Percentiles rank a stretch among this genome's conserved stretches.
phyloP scores from a whole-genome alignment of 2,113 vertebrate species.

The Lota lota region DNA sequence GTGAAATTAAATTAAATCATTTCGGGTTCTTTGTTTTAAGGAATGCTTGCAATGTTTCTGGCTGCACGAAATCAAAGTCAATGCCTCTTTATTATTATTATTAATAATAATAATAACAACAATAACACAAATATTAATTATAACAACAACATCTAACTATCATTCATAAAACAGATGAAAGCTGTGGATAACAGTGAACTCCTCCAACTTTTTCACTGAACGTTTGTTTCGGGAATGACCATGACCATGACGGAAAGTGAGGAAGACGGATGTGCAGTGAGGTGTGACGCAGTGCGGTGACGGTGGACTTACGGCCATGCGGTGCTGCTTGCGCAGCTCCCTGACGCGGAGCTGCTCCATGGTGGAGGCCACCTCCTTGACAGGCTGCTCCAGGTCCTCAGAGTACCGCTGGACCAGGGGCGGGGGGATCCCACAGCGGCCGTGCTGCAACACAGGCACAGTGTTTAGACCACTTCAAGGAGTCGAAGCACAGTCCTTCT shows the following conservation, averaged over 20 bases:
- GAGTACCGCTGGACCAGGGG: slow-evolving; percentile 90
- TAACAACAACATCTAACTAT: no score
- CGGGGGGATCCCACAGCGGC: slow-evolving; percentile 92
- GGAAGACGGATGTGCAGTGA: no score
- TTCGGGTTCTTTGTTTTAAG: no score
- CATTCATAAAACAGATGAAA: no score
- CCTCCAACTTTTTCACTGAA: no score
- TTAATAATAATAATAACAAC: neutral
- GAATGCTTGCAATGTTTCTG: no score
- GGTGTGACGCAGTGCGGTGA: neutral
- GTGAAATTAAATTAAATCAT: no score
- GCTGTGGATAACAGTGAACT: no score
- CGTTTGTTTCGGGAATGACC: neutral
- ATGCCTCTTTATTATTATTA: no score
- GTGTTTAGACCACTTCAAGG: no score
- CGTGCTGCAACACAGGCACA: slow-evolving; percentile 73
- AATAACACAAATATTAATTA: no score
- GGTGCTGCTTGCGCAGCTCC: slow-evolving; percentile 91
- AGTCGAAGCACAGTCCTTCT: neutral
- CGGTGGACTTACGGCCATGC: slow-evolving; percentile 89
- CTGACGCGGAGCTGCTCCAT: slow-evolving; percentile 93
- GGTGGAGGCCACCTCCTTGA: slow-evolving; percentile 82
- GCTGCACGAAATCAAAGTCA: no score
- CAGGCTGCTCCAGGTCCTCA: slow-evolving; percentile 85
- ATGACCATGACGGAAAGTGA: neutral